phyloP scores from a whole-genome alignment of 1,140 invertebrate species.

The Oedothorax gibbosus region DNA sequence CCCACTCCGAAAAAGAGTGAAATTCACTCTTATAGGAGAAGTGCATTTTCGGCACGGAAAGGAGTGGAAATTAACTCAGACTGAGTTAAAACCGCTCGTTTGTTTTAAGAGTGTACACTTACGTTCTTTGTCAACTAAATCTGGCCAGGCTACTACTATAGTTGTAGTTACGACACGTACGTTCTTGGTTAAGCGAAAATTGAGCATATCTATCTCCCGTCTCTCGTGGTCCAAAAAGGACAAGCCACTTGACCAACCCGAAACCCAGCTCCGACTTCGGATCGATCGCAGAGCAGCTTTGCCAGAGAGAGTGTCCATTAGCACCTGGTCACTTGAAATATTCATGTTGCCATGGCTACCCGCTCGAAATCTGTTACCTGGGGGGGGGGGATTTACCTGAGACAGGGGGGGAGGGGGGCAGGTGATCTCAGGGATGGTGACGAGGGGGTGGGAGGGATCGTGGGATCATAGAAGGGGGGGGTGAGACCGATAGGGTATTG shows the following conservation, averaged over 20 bases:
- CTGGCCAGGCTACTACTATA: too few species aligned
- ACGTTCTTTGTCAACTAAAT: too few species aligned
- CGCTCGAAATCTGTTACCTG: constrained; percentile 34
- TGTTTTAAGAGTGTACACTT: too few species aligned
- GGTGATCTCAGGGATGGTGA: constrained; percentile 17
- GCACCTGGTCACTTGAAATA: constrained; percentile 60
- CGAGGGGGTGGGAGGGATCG: not conserved
- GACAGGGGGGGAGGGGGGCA: constrained; percentile 3
- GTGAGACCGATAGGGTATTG: too few species aligned
- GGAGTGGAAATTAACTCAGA: too few species aligned
- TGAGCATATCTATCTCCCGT: too few species aligned
- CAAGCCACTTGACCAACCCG: not conserved
- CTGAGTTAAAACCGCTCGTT: too few species aligned
- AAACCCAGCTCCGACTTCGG: not conserved
- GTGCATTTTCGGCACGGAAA: too few species aligned
- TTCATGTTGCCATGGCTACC: constrained; percentile 50
- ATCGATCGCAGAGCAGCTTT: not conserved
- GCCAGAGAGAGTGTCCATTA: constrained; percentile 32
- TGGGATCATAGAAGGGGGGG: not conserved
- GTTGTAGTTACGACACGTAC: too few species aligned
- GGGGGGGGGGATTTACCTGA: constrained; percentile 21
- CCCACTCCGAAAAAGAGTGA: too few species aligned
- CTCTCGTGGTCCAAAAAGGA: not conserved
- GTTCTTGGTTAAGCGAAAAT: too few species aligned
- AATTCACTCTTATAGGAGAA: too few species aligned